Base-by-base conservation (phyloP, 2,113 vertebrate species). In the Machaerirhynchus nigripectus region DNA sequence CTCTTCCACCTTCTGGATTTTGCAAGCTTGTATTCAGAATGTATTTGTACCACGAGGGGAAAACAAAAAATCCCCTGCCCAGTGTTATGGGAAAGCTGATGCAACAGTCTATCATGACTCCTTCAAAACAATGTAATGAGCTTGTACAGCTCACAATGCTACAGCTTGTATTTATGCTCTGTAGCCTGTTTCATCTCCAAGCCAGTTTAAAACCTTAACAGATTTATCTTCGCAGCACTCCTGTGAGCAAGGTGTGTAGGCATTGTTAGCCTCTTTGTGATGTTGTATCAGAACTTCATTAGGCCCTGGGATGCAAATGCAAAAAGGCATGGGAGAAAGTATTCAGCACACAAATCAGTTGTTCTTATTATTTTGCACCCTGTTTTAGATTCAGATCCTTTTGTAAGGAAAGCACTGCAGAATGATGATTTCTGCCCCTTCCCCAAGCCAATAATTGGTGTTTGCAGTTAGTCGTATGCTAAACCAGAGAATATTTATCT, bases 241-340 rank as follows among this genome's bases (percentile, higher is more conserved):
- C 33, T 39, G 21, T 1, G 7, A 57, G 55, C 0, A 1, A 91
- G 65, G 67, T 57, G 30, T 28, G 67, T 57, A n/a, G 76, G 74
- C 52, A 49, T 37, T 69, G 35, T 92, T 59, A 47, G 30, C 53
- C 37, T 60, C 75, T 74, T 81, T 91, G 55, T 87, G 80, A 4
- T 31, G 31, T 87, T 61, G 11, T 50, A 89, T 61, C 67, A 92
- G 73, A 96, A 91, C 91, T 81, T 94, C 46, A 70, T 91, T 91
- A 67, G 65, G 55, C 46, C 31, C 53, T 76, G 75, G 64, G 64
- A 90, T 87, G 79, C 21, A 90, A 84, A 88, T 50, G 31, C 56
- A 63, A 18, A 93, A 92, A 89, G 37, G 68, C 52, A 71, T 2
- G 20, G 53, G 63, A 82, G 49, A 56, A 73, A 46, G 33, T 33